Evolutionary conservation across 2,888 invertebrate genomes (phyloP).

Genomic region (Dryadula phaetusa): DNA sequence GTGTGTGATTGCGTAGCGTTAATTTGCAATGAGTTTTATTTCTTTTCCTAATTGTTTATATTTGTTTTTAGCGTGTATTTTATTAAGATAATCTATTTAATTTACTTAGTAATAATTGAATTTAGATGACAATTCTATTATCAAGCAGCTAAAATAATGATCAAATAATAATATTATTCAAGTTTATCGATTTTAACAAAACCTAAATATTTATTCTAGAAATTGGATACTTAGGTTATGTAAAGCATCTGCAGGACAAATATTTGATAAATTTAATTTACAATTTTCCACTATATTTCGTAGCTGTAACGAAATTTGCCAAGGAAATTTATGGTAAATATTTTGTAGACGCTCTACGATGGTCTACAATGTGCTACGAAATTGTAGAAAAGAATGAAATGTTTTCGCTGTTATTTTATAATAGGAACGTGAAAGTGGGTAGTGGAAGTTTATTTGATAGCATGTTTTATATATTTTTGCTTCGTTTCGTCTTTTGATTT

Average conservation of each 20-base stretch:
- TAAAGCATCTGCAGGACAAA: slow-evolving; percentile 2
- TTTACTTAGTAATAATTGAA: background rate
- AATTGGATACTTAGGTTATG: background rate
- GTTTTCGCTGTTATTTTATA: slow-evolving; percentile 4
- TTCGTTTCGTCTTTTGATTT: background rate
- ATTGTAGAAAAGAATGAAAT: background rate
- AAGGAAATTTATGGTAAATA: slow-evolving; percentile 18
- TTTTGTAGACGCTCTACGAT: slow-evolving; percentile 31
- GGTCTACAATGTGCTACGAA: slow-evolving; percentile 27
- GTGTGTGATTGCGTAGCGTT: background rate
- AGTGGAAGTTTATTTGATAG: background rate
- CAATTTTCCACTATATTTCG: slow-evolving; percentile 1
- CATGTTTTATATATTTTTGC: background rate
- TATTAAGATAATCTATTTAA: background rate
- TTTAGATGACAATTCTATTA: background rate
- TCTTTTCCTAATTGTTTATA: background rate
- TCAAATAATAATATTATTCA: background rate
- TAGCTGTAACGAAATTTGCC: slow-evolving; percentile 15
- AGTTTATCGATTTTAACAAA: background rate
- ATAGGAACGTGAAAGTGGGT: background rate
- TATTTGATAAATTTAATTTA: slow-evolving; percentile 10
- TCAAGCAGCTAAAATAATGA: background rate
- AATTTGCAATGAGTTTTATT: background rate
- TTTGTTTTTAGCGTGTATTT: too few species aligned
- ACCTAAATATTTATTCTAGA: background rate